Evolutionary conservation across 2,797 vertebrate genomes (phyloP).

Genomic region (Adrianichthys oophorus): DNA sequence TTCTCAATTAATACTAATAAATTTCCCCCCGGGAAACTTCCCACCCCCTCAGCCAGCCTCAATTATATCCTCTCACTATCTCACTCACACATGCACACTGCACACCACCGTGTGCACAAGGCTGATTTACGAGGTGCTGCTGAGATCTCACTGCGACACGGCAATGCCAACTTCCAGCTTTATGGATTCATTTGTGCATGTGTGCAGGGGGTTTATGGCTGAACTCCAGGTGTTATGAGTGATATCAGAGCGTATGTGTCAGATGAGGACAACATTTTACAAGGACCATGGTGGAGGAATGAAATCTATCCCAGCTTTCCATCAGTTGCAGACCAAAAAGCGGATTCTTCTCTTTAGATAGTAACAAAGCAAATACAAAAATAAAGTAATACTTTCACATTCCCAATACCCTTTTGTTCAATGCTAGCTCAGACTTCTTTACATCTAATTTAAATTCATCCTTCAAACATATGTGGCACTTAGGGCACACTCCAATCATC

Average conservation of each 20-base stretch:
- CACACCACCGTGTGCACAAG: constrained; percentile 48
- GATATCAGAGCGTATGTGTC: constrained; percentile 65
- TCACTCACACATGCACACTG: constrained; percentile 25
- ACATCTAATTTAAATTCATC: constrained; percentile 20
- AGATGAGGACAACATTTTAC: constrained; percentile 70
- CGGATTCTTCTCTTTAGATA: constrained; percentile 26
- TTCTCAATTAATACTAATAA: constrained; percentile 75
- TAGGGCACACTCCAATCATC: too few relatives aligned
- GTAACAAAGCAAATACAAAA: constrained; percentile 58
- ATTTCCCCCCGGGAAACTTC: constrained; percentile 67
- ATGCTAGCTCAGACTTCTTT: constrained; percentile 44
- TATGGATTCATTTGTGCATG: constrained; percentile 44
- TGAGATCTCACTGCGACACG: constrained; percentile 66
- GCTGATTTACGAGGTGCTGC: constrained; percentile 70
- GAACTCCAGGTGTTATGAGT: constrained; percentile 73
- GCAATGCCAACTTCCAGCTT: constrained; percentile 62
- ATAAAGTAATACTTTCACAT: constrained; percentile 18
- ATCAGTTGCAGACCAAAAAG: constrained; percentile 26
- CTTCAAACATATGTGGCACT: not conserved
- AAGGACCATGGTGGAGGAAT: constrained; percentile 54
- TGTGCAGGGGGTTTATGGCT: constrained; percentile 51
- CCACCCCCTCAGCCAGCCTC: constrained; percentile 53
- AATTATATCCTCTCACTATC: constrained; percentile 48
- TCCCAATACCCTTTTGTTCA: constrained; percentile 32
- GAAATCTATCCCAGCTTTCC: constrained; percentile 69